Evolutionary conservation across 2,113 vertebrate genomes (phyloP), one percentile per base, ranked within the genome.

Genomic region (Brienomyrus brachyistius): DNA sequence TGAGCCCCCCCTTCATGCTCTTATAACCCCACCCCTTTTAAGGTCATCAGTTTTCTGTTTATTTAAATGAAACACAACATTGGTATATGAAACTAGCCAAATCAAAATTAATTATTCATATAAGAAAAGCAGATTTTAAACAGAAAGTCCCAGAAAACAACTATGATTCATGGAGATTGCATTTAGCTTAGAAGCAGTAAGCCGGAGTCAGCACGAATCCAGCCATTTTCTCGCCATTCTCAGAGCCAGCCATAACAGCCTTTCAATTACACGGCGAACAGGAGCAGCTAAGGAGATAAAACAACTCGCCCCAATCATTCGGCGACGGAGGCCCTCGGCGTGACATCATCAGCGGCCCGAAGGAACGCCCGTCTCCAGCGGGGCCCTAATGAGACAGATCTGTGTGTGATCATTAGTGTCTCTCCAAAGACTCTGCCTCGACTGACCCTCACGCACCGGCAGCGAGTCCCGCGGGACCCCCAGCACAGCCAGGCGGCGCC

Each of bases 351-450:
- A 40, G 93, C 93, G 94, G 94, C 93, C 94, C 94, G 94, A 94
- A 96, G 96, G 95, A 95, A 10, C 27, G 3, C 95, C 94, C 95
- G 91, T 92, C 96, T 95, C 95, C 95, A 96, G 96, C 94, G 95
- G 92, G 95, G 92, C 21, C 94, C 95, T 96, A 96, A 97, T 97
- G 96, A 96, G 95, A 95, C 95, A 95, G 94, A 96, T 95, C 95
- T 95, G 94, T 93, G 92, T 95, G 93, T 96, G 96, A 96, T 97
- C 96, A 97, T 97, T 96, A 96, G 95, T 95, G 95, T 90, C 94
- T 94, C 95, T 95, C 77, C 70, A 47, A 15, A n/a, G 80, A 40
- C 52, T 23, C 52, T 45, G 56, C 87, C 35, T 31, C 5, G 40
- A 35, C 87, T 88, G 87, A 88, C 54, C 87, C 87, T 43, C 56